These are phyloP conservation scores for Fukomys damarensis DNA, from an alignment of 2,113 vertebrate species.

Conservation along the genomic window DNA sequence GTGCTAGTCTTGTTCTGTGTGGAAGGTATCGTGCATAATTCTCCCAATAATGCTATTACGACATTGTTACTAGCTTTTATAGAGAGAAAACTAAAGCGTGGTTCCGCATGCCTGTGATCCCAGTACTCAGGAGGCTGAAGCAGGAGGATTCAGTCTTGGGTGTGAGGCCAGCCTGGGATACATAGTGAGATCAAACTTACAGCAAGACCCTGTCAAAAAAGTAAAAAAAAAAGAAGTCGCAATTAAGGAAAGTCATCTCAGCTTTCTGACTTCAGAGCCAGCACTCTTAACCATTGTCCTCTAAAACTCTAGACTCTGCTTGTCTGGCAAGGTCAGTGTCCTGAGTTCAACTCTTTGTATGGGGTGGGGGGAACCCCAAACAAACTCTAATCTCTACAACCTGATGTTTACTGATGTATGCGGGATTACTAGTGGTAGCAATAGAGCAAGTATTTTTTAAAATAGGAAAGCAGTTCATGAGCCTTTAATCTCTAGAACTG, in stretches of 20 bases:
- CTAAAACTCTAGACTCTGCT: background rate
- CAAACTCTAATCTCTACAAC: background rate
- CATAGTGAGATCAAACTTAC: background rate
- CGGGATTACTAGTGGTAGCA: background rate
- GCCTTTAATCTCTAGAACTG: background rate
- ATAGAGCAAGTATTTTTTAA: constrained; percentile 41
- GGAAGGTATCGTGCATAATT: background rate
- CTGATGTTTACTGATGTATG: background rate
- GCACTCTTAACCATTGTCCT: background rate
- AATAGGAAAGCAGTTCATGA: background rate
- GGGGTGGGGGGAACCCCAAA: too few species aligned
- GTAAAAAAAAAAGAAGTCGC: background rate
- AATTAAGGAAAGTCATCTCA: background rate
- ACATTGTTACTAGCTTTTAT: background rate
- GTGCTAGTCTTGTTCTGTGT: background rate
- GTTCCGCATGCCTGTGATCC: background rate
- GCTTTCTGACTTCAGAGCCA: background rate
- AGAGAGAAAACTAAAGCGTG: background rate
- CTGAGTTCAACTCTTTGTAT: too few species aligned
- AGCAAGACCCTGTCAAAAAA: background rate
- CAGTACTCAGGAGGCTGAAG: background rate
- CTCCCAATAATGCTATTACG: background rate
- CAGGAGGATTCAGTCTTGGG: background rate
- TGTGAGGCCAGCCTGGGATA: background rate
- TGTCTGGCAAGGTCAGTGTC: too few species aligned